These are phyloP conservation scores for Oryzias curvinotus DNA, from an alignment of 2,113 vertebrate species.

Conservation along the genomic window DNA sequence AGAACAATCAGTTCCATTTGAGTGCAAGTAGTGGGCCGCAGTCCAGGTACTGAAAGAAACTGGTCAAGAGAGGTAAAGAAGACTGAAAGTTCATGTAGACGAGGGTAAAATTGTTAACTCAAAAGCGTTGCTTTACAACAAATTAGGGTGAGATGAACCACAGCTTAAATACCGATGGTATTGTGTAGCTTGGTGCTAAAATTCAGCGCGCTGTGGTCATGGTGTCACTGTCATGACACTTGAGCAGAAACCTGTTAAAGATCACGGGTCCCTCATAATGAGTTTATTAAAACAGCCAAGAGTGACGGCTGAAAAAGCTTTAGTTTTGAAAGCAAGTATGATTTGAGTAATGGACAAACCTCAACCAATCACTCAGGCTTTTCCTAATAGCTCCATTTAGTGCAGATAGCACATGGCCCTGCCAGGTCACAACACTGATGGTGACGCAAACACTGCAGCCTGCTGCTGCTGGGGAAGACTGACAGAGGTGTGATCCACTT, in stretches of 20 bases:
- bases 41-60: conserved; percentile 3
- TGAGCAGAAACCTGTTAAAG: too few relatives aligned
- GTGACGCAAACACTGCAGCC: conserved; percentile 24
- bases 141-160: too few relatives aligned
- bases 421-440: conserved; percentile 7
- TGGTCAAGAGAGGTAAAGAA: neutral
- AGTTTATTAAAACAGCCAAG: neutral
- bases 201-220: too few relatives aligned
- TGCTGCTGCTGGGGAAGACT: conserved; percentile 15
- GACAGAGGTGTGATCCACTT: conserved; percentile 39
- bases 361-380: conserved; percentile 50
- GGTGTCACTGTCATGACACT: too few relatives aligned
- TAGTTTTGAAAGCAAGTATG: conserved; percentile 25
- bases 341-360: conserved; percentile 64
- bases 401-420: conserved; percentile 32
- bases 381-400: conserved; percentile 55
- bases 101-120: neutral
- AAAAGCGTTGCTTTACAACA: neutral
- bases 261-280: neutral
- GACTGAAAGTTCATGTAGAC: neutral
- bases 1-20: conserved; percentile 49
- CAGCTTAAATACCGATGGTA: too few relatives aligned
- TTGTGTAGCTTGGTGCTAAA: too few relatives aligned
- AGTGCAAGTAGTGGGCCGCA: conserved; percentile 7
- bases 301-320: conserved; percentile 27